Conservation (phyloP, 1,140 invertebrate genomes). For the Thaumetopoea pityocampa region DNA sequence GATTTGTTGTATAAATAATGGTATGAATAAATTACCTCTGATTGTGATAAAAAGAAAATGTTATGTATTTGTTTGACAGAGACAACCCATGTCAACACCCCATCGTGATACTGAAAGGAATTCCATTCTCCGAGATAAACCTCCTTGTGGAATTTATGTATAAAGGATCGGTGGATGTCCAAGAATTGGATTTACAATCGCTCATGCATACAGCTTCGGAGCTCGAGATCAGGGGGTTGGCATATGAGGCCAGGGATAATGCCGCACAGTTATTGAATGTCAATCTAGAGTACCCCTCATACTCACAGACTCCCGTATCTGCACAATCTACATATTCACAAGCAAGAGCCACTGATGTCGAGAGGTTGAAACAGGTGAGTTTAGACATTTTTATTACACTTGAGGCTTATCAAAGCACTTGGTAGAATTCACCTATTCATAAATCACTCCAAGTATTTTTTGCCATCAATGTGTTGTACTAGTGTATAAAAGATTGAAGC, state of each 20-base stretch:
- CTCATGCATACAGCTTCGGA: constrained; percentile 82
- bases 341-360: constrained; percentile 61
- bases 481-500: background rate
- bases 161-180: constrained; percentile 82
- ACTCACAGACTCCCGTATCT: constrained; percentile 43
- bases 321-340: constrained; percentile 41
- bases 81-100: constrained; percentile 85
- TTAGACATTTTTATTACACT: constrained; percentile 9
- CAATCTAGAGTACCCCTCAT: constrained; percentile 69
- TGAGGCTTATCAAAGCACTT: no score
- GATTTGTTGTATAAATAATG: constrained; percentile 34
- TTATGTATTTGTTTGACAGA: constrained; percentile 38
- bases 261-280: constrained; percentile 72
- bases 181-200: constrained; percentile 80
- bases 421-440: no score
- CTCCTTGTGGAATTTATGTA: constrained; percentile 85
- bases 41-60: constrained; percentile 25
- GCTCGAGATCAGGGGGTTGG: constrained; percentile 79
- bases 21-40: constrained; percentile 37
- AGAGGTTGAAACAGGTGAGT: constrained; percentile 69
- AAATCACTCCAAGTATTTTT: no score
- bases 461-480: background rate
- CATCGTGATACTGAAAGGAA: constrained; percentile 82
- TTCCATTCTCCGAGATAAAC: constrained; percentile 82
- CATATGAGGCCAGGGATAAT: constrained; percentile 71